Percentiles rank a stretch among this genome's conserved stretches.
Evolutionary conservation across 1,140 invertebrate genomes (phyloP).

Genomic region (Adoxophyes honmai): DNA sequence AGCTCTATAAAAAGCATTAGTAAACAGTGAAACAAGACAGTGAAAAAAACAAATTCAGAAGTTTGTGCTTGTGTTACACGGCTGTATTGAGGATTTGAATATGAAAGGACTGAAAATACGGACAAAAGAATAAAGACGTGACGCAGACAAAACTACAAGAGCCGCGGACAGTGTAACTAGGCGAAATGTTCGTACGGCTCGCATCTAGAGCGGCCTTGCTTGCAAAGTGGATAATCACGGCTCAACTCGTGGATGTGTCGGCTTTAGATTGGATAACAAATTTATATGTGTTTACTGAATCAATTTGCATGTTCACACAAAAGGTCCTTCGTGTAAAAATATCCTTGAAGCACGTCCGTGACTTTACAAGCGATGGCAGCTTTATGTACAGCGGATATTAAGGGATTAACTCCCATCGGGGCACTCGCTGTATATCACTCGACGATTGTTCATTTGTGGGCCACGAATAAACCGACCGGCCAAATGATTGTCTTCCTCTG

Average conservation of each 20-base stretch:
- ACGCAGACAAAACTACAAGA: conserved; percentile 6
- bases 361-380: conserved; percentile 2
- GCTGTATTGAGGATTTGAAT: conserved; percentile 4
- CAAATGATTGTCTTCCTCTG: neutral
- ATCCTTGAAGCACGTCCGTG: conserved; percentile 12
- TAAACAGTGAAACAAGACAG: neutral
- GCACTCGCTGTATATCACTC: neutral
- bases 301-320: conserved; percentile 35
- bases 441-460: neutral
- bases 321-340: conserved; percentile 19
- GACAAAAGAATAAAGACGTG: conserved; percentile 6
- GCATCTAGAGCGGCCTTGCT: conserved; percentile 41
- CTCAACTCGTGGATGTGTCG: conserved; percentile 36
- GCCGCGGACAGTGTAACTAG: neutral
- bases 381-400: conserved; percentile 2
- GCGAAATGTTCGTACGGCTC: conserved; percentile 28
- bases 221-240: conserved; percentile 70
- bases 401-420: neutral
- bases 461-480: neutral
- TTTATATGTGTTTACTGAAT: conserved; percentile 52
- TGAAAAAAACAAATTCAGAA: neutral
- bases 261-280: conserved; percentile 56
- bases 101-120: neutral
- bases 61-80: conserved; percentile 4
- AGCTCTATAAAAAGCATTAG: conserved; percentile 3